These are phyloP conservation scores for Odontomyia ornata DNA, from an alignment of 2,888 invertebrate species.

Conservation along the genomic window DNA sequence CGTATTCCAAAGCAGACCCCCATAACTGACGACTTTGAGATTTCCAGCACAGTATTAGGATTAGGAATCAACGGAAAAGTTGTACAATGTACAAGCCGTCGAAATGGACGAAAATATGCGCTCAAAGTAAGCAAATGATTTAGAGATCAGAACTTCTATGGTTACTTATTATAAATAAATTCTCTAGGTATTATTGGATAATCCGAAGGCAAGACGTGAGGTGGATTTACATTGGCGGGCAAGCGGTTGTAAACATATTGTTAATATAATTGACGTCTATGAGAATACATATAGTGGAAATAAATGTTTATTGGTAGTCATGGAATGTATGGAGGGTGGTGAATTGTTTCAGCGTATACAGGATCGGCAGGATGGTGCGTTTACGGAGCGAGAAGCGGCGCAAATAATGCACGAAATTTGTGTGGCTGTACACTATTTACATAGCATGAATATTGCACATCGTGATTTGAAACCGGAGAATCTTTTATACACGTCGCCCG, in stretches of 20 bases:
- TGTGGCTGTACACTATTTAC: conserved; percentile 91
- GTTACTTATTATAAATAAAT: not conserved
- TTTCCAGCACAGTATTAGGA: conserved; percentile 92
- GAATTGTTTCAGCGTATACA: conserved; percentile 97
- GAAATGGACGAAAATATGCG: conserved; percentile 82
- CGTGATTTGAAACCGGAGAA: conserved; percentile 98
- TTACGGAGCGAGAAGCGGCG: conserved; percentile 95
- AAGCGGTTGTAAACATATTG: conserved; percentile 90
- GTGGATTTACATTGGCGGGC: conserved; percentile 96
- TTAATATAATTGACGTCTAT: conserved; percentile 89
- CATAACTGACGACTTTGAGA: conserved; percentile 89
- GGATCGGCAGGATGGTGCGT: conserved; percentile 91
- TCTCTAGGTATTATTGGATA: conserved; percentile 87
- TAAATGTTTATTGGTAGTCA: conserved; percentile 94
- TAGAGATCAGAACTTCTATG: not conserved
- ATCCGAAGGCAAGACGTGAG: conserved; percentile 90
- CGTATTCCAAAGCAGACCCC: conserved; percentile 75
- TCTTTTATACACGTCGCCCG: conserved; percentile 84
- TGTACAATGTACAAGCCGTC: conserved; percentile 87
- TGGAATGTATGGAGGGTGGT: conserved; percentile 99
- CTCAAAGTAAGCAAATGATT: conserved; percentile 76
- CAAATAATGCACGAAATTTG: conserved; percentile 97
- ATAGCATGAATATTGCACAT: conserved; percentile 95
- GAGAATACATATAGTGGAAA: conserved; percentile 94
- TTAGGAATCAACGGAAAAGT: conserved; percentile 99